Evolutionary conservation across 92 coral and sea anemone genomes (phyloP).

Genomic region (Parazoanthus atlanticus): DNA sequence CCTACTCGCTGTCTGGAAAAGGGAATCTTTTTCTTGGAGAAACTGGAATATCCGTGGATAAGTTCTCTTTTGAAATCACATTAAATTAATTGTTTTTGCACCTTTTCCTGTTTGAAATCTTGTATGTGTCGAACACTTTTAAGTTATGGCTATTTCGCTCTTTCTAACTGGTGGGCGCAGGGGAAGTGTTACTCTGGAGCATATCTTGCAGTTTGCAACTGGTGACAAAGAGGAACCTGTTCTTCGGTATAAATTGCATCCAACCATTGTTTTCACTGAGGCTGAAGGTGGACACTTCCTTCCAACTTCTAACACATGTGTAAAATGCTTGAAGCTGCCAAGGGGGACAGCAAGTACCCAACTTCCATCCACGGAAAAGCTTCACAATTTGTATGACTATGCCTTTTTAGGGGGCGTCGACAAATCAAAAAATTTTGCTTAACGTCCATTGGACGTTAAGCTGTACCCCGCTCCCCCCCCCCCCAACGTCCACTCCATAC

Average conservation of each 20-base stretch:
- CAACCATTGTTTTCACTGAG: conserved; percentile 42
- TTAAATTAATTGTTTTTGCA: background rate
- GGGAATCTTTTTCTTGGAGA: no score
- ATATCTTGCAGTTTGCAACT: conserved; percentile 58
- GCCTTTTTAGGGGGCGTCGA: no score
- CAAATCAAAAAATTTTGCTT: no score
- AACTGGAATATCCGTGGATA: no score
- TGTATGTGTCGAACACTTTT: background rate
- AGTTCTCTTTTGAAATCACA: no score
- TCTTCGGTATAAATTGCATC: conserved; percentile 49
- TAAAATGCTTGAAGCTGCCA: conserved; percentile 50
- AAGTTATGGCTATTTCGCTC: no score
- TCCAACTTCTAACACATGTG: conserved; percentile 64
- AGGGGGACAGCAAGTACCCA: conserved; percentile 45
- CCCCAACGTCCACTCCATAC: no score
- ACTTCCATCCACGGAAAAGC: conserved; percentile 36
- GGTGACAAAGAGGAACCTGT: conserved; percentile 57
- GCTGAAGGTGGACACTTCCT: conserved; percentile 34
- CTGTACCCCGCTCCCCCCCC: no score
- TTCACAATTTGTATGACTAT: conserved; percentile 53
- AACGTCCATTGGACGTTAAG: no score
- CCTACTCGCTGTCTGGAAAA: no score
- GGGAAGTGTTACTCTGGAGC: conserved; percentile 49
- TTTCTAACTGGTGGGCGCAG: conserved; percentile 52
- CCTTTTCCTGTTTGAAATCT: background rate